phyloP scores from a whole-genome alignment of 2,888 invertebrate species.

The Orchesella flavescens region DNA sequence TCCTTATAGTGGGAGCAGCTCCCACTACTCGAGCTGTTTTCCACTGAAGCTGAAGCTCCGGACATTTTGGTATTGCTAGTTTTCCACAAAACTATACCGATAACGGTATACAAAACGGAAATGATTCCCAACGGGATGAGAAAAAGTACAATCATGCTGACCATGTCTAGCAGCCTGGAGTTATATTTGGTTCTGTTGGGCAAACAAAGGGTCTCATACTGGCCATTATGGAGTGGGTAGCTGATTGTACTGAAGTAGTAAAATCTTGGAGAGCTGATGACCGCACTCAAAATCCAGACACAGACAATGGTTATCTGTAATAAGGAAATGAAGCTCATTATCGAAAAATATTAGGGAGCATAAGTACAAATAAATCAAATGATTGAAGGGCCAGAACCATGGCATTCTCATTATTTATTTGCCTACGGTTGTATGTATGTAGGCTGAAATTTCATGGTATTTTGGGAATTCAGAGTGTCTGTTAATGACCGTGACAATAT shows the following conservation, averaged over 20 bases:
- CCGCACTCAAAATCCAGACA: slow-evolving; percentile 88
- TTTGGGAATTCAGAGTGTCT: too few relatives aligned
- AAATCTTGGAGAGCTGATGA: slow-evolving; percentile 88
- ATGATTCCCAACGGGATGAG: slow-evolving; percentile 86
- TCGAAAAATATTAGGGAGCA: too few relatives aligned
- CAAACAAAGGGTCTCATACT: slow-evolving; percentile 83
- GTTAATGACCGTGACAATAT: too few relatives aligned
- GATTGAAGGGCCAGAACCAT: too few relatives aligned
- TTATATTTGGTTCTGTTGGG: slow-evolving; percentile 85
- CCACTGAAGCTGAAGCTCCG: slow-evolving; percentile 49
- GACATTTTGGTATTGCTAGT: slow-evolving; percentile 72
- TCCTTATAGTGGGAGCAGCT: not conserved
- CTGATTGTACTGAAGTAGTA: slow-evolving; percentile 86
- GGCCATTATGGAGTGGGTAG: slow-evolving; percentile 76
- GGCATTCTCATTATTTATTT: too few relatives aligned
- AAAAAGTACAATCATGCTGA: slow-evolving; percentile 88
- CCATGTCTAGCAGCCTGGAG: slow-evolving; percentile 84
- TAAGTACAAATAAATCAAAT: too few relatives aligned
- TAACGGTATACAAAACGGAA: slow-evolving; percentile 85
- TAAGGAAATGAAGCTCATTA: slow-evolving; percentile 21
- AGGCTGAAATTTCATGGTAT: too few relatives aligned
- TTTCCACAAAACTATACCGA: slow-evolving; percentile 88
- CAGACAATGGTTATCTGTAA: slow-evolving; percentile 82
- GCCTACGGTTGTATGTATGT: too few relatives aligned
- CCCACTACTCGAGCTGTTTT: slow-evolving; percentile 58